phyloP scores from a whole-genome alignment of 2,888 invertebrate species.

The Meiosimyza decipiens region DNA sequence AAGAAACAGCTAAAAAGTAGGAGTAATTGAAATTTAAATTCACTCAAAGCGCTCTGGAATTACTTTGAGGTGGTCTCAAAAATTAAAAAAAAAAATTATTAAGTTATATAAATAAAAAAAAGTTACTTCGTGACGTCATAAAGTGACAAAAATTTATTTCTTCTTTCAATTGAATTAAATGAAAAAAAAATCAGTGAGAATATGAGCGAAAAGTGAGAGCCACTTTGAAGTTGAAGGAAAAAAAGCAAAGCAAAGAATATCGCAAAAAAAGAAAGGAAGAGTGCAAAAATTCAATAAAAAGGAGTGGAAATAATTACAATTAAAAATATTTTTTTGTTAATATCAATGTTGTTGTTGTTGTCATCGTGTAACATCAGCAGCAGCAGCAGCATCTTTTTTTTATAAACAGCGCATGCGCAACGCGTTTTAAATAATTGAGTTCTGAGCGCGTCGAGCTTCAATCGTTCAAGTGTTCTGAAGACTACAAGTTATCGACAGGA shows the following conservation, averaged over 20 bases:
- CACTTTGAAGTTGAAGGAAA: conserved; percentile 37
- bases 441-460: conserved; percentile 58
- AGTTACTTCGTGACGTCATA: background rate
- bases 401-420: conserved; percentile 47
- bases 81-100: too few species aligned
- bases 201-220: conserved; percentile 12
- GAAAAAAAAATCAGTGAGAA: background rate
- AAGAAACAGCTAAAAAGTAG: background rate
- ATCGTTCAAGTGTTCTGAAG: conserved; percentile 60
- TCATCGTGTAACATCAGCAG: conserved; percentile 37
- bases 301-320: conserved; percentile 5
- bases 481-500: conserved; percentile 43
- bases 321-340: background rate
- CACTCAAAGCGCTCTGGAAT: too few species aligned
- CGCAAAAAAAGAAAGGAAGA: conserved; percentile 9
- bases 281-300: conserved; percentile 27
- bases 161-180: background rate
- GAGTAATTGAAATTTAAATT: conserved; percentile 1
- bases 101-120: background rate
- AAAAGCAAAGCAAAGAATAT: background rate
- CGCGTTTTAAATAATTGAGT: conserved; percentile 62
- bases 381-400: conserved; percentile 22
- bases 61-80: too few species aligned
- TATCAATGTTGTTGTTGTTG: conserved; percentile 25
- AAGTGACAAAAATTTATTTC: background rate